Evolutionary conservation across 2,113 vertebrate genomes (phyloP).

Genomic region (Pitta sordida): DNA sequence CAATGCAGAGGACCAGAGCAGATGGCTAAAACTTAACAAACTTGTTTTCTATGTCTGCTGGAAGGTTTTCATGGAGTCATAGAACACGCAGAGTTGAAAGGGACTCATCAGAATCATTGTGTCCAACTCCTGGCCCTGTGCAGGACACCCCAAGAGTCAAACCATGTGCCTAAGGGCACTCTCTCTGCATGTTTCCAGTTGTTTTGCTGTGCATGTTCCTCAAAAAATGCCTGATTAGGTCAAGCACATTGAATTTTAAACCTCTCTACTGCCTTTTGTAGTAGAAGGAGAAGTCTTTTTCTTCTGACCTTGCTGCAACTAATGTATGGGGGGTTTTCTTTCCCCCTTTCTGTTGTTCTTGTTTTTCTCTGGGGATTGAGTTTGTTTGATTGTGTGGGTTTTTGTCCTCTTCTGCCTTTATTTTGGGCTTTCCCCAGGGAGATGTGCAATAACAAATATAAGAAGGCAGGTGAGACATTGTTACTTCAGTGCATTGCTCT

Average conservation of each 20-base stretch:
- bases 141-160: neutral
- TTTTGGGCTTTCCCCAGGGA: neutral
- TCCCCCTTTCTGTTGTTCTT: neutral
- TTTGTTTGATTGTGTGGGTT: neutral
- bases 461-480: neutral
- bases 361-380: neutral
- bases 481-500: neutral
- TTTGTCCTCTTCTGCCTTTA: neutral
- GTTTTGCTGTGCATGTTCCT: neutral
- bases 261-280: neutral
- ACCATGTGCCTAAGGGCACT: neutral
- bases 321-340: neutral
- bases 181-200: neutral
- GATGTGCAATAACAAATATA: neutral
- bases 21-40: neutral
- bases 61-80: neutral
- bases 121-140: neutral
- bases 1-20: accelerated
- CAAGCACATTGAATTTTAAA: neutral
- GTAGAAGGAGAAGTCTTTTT: neutral
- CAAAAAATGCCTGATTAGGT: neutral
- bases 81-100: neutral
- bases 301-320: neutral
- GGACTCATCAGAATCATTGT: neutral
- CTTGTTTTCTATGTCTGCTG: accelerated